Base-by-base conservation (phyloP, 2,888 invertebrate genomes). In the Drosophila birchii region DNA sequence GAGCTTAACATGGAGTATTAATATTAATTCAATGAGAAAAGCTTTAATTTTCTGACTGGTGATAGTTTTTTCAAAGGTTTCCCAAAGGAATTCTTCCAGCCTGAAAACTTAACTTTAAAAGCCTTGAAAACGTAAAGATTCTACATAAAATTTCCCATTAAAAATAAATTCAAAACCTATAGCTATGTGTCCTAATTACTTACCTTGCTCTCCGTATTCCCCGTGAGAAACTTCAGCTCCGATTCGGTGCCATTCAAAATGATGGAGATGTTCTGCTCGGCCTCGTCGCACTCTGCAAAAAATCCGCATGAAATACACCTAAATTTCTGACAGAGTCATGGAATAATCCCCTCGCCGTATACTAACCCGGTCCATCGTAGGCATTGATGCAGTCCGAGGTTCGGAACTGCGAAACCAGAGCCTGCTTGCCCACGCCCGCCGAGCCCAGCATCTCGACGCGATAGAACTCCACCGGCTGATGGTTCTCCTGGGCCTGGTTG, bases 321-420 rank as follows among this genome's bases (percentile, higher is more conserved):
- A 26, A 18, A 20, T 11, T 45, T n/a, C 18, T 9, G 62, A 23
- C 14, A 47, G 26, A 34, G 39, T 29, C 16, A 23, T 36, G 16
- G 18, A 9, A 14, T 7, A 63, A 16, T 20, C 20, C 12, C 7
- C 26, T 45, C 26, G 5, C 26, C 26, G 49, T 72, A 93, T 93
- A 58, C 69, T 53, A 90, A 96, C 97, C 97, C 94, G 96, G 97
- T 89, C 97, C 95, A 89, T 98, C 98, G 92, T 98, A 98, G 36
- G 98, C 97, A 91, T 98, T 98, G 90, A 98, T 97, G 92, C 97
- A 97, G 91, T 98, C 98, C 81, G 97, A 97, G 68, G 98, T 98
- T 94, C 97, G 97, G 90, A 98, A 97, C 93, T 97, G 97, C 88
- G 96, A 96, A 91, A 97, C 95, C 11, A 97, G 94, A 0, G 97